Evolutionary conservation across 2,797 vertebrate species (phyloP).

Genomic region (Ctenosaura bakeri): DNA sequence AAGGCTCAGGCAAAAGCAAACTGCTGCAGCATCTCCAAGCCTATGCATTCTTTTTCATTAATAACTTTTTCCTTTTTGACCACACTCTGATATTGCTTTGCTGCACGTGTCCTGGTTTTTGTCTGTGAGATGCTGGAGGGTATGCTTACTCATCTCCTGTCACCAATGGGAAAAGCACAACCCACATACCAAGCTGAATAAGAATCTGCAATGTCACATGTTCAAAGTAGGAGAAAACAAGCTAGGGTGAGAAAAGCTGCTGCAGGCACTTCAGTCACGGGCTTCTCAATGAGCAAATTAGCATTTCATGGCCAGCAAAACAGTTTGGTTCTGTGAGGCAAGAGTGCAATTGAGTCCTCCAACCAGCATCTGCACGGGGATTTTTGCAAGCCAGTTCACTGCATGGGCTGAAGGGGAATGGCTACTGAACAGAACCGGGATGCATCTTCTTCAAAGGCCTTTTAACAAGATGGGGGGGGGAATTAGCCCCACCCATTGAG

Average conservation of each 20-base stretch:
- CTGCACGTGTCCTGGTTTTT: too few relatives aligned
- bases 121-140: too few relatives aligned
- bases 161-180: slow-evolving; percentile 15
- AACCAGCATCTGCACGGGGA: background rate
- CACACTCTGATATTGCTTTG: background rate
- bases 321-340: background rate
- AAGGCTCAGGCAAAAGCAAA: too few relatives aligned
- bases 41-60: too few relatives aligned
- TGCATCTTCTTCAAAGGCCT: background rate
- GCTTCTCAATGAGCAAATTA: background rate
- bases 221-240: background rate
- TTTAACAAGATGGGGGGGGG: background rate
- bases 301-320: background rate
- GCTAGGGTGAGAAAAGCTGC: background rate
- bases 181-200: background rate
- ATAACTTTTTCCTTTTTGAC: too few relatives aligned
- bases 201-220: background rate
- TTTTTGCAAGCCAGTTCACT: slow-evolving; percentile 8
- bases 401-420: background rate
- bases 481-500: too few relatives aligned
- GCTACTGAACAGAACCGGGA: background rate
- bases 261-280: background rate
- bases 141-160: background rate
- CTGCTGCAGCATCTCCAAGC: too few relatives aligned
- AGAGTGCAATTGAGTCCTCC: background rate